Conservation (phyloP, 2,888 invertebrate species). For the Luperina nickerlii region DNA sequence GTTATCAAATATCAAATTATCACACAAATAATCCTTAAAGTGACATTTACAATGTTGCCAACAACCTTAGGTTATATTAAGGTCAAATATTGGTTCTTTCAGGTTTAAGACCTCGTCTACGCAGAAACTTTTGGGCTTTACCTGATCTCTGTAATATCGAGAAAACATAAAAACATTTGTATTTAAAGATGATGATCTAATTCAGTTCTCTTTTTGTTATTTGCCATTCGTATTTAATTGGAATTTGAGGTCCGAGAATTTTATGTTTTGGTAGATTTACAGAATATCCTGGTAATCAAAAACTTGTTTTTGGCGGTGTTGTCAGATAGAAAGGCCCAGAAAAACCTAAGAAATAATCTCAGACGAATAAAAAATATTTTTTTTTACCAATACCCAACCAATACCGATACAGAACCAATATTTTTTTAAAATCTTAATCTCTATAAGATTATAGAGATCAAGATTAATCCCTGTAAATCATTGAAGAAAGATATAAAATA, state of each 20-base stretch:
- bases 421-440: too few species aligned
- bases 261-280: background rate
- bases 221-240: slow-evolving; percentile 10
- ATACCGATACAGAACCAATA: too few species aligned
- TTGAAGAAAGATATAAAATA: background rate
- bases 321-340: background rate
- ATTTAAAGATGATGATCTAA: slow-evolving; percentile 26
- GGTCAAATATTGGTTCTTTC: slow-evolving; percentile 30
- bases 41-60: slow-evolving; percentile 44
- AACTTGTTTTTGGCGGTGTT: background rate
- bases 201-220: slow-evolving; percentile 21
- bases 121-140: slow-evolving; percentile 27
- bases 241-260: background rate
- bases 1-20: background rate
- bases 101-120: background rate
- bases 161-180: background rate
- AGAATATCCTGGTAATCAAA: background rate
- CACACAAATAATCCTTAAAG: slow-evolving; percentile 27
- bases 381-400: too few species aligned
- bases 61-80: slow-evolving; percentile 31
- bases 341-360: background rate
- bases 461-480: background rate
- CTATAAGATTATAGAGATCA: background rate
- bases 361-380: too few species aligned
- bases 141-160: slow-evolving; percentile 8